phyloP scores from a whole-genome alignment of 2,888 invertebrate species.

The Campoplex capitator region DNA sequence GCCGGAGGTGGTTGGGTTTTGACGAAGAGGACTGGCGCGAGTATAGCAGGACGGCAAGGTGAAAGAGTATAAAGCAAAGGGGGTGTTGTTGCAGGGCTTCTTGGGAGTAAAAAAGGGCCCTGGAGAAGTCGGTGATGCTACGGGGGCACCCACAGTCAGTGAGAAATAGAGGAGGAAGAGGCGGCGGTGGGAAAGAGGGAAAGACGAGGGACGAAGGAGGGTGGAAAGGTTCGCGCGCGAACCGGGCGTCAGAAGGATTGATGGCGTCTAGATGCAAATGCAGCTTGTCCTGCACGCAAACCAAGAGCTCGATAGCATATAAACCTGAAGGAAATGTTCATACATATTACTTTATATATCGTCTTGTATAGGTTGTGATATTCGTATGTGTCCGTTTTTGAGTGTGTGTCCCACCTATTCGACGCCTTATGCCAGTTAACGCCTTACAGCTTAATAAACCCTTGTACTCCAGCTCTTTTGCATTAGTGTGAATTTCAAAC shows the following conservation, averaged over 20 bases:
- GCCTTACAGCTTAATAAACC: slow-evolving; percentile 85
- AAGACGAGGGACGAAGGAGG: slow-evolving; percentile 10
- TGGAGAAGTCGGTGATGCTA: slow-evolving; percentile 45
- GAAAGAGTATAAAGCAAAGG: slow-evolving; percentile 17
- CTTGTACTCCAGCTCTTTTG: slow-evolving; percentile 72
- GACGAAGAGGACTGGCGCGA: slow-evolving; percentile 66
- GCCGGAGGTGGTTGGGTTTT: slow-evolving; percentile 69
- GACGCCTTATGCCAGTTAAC: slow-evolving; percentile 85
- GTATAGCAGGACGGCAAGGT: slow-evolving; percentile 4
- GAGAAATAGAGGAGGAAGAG: slow-evolving; percentile 62
- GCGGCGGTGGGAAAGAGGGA: slow-evolving; percentile 2
- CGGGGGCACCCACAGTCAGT: slow-evolving; percentile 48
- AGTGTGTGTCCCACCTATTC: slow-evolving; percentile 80
- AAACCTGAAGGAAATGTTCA: slow-evolving; percentile 6
- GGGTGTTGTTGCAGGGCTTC: slow-evolving; percentile 3
- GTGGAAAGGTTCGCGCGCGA: slow-evolving; percentile 68
- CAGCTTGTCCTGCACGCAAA: slow-evolving; percentile 83
- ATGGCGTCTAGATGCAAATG: slow-evolving; percentile 85
- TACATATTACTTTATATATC: slow-evolving; percentile 31
- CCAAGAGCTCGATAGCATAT: slow-evolving; percentile 70
- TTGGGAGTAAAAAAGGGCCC: slow-evolving; percentile 8
- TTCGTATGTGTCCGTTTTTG: neutral
- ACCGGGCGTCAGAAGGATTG: slow-evolving; percentile 84
- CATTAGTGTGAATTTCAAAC: slow-evolving; percentile 4
- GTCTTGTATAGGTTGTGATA: neutral